Base-by-base conservation (phyloP, 2,113 vertebrate genomes). In the Osmerus mordax region DNA sequence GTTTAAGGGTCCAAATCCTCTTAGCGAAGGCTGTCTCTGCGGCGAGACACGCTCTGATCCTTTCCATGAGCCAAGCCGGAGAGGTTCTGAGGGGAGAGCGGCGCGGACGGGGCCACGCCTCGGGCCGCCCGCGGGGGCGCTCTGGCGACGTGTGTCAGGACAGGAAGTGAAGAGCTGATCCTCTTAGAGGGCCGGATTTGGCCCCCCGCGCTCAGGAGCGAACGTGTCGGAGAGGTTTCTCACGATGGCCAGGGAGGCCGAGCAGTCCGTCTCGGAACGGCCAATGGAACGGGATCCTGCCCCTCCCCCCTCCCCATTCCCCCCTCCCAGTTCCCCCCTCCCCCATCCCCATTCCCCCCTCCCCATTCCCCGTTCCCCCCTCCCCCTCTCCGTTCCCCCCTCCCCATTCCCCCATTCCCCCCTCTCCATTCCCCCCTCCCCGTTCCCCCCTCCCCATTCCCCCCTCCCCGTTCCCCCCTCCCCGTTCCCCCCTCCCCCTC, bases 111-210 rank as follows among this genome's bases (percentile, higher is more conserved):
- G 7, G 54, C 14, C 54, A n/a, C 54, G 3, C 25, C 7, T 12
- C 21, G 13, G 11, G 2, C 28, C 28, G 3, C 15, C 32, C 29
- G 16, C 15, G 8, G 64, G 32, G 14, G 55, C 25, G 8, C 81
- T 81, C 80, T n/a, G n/a, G n/a, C n/a, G n/a, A n/a, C n/a, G n/a
- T 86, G 80, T 87, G 85, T 83, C 83, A 83, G 79, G 81, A 76
- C 78, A 83, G 84, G 78, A 86, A 83, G 75, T 69, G 72, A 83
- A 87, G 36, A 41, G 36, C 82, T 78, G 85, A 89, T 90, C 86
- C 88, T 87, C 83, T 88, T 90, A 86, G 81, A 79, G 72, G 78
- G 66, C 80, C 81, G 69, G 77, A 88, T 76, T 89, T 88, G 88
- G 87, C n/a, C n/a, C n/a, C 82, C 64, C 52, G 21, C 71, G 60